Evolutionary conservation across 2,113 vertebrate species (phyloP).

Genomic region (Hypomesus transpacificus): DNA sequence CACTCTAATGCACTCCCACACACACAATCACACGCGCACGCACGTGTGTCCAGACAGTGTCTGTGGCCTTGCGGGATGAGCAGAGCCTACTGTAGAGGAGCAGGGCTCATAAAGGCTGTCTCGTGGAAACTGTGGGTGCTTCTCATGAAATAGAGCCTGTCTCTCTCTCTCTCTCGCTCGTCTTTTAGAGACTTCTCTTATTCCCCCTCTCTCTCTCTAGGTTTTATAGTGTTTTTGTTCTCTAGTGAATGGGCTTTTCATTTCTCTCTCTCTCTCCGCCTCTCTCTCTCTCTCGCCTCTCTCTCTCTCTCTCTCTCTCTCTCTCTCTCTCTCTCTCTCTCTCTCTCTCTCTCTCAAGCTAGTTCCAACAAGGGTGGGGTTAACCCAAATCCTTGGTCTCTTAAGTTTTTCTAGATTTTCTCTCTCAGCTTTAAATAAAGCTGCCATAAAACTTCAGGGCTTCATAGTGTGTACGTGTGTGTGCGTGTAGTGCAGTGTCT

Average conservation of each 20-base stretch:
- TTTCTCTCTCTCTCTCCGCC: slow-evolving; percentile 20
- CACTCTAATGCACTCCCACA: slow-evolving; percentile 1
- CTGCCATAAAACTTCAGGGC: slow-evolving; percentile 22
- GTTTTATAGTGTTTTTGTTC: slow-evolving; percentile 52
- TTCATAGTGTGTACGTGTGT: slow-evolving; percentile 16
- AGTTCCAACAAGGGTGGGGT: slow-evolving; percentile 55
- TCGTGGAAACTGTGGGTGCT: not conserved
- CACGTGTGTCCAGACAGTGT: not conserved
- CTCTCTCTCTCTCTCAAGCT: slow-evolving; percentile 26
- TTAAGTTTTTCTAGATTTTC: slow-evolving; percentile 30
- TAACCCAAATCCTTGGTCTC: slow-evolving; percentile 26
- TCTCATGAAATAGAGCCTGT: slow-evolving; percentile 31
- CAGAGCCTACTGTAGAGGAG: too few species aligned
- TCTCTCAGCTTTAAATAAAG: slow-evolving; percentile 29
- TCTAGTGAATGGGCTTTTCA: slow-evolving; percentile 31
- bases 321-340: slow-evolving; percentile 23
- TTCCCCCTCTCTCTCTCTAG: slow-evolving; percentile 31
- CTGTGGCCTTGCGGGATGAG: not conserved
- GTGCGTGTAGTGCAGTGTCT: not conserved
- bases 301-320: slow-evolving; percentile 25
- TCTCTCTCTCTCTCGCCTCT: not conserved
- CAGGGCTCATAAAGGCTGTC: too few species aligned
- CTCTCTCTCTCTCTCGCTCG: slow-evolving; percentile 23
- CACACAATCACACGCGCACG: not conserved
- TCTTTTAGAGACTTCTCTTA: slow-evolving; percentile 28